Evolutionary conservation across 1,140 invertebrate species (phyloP).

Genomic region (Pogonognathellus flavescens): DNA sequence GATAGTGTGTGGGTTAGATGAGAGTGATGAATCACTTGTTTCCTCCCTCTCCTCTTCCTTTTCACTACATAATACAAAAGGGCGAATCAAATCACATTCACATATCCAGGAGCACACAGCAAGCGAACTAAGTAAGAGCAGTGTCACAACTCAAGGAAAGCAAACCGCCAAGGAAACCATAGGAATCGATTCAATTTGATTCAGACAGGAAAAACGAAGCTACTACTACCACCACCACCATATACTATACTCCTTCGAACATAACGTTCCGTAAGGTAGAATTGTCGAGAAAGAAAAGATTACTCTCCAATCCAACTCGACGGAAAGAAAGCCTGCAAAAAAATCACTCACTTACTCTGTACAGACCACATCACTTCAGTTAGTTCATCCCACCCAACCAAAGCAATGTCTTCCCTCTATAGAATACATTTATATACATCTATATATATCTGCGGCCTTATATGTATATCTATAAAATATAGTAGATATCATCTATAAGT

Average conservation of each 20-base stretch:
- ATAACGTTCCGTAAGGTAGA: conserved; percentile 32
- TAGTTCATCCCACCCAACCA: conserved; percentile 33
- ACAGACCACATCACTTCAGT: conserved; percentile 44
- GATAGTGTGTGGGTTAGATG: conserved; percentile 29
- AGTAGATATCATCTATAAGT: too few relatives aligned
- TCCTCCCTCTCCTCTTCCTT: conserved; percentile 34
- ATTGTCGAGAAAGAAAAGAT: conserved; percentile 46
- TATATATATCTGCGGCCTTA: too few relatives aligned
- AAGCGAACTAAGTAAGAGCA: conserved; percentile 36
- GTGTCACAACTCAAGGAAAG: conserved; percentile 2
- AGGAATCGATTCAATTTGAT: conserved; percentile 45
- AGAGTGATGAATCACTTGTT: conserved; percentile 51
- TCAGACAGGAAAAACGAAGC: conserved; percentile 40
- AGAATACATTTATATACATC: neutral
- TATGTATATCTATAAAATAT: too few relatives aligned
- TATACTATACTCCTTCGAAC: neutral
- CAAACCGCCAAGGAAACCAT: conserved; percentile 38
- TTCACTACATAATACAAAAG: conserved; percentile 47
- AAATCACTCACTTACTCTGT: conserved; percentile 44
- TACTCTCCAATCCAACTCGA: conserved; percentile 49
- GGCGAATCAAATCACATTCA: conserved; percentile 44
- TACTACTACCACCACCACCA: neutral
- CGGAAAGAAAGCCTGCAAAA: conserved; percentile 41
- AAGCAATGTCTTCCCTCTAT: neutral
- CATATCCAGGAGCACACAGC: neutral